Conservation (phyloP, 1,140 invertebrate species). For the Orchesella cincta region DNA sequence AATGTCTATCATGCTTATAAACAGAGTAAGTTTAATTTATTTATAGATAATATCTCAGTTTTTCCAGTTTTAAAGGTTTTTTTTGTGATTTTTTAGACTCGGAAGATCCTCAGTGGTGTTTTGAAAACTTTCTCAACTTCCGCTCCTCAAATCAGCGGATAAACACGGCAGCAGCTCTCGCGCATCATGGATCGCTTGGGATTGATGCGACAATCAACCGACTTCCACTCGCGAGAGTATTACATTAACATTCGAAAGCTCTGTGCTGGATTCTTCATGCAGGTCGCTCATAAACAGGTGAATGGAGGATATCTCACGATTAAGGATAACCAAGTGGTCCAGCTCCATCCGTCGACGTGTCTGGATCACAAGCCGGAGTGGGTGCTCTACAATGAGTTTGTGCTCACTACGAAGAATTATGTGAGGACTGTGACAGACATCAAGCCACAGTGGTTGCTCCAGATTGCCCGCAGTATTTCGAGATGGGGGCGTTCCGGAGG, state of each 20-base stretch:
- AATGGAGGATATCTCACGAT: slow-evolving; percentile 97
- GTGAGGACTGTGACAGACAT: slow-evolving; percentile 98
- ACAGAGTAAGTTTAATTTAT: slow-evolving; percentile 80
- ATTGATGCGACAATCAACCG: slow-evolving; percentile 91
- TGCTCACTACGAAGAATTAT: slow-evolving; percentile 98
- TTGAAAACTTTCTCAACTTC: slow-evolving; percentile 99
- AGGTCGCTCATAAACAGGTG: slow-evolving; percentile 92
- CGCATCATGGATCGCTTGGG: slow-evolving; percentile 91
- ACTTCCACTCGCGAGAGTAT: slow-evolving; percentile 97
- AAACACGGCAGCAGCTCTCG: slow-evolving; percentile 80
- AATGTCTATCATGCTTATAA: slow-evolving; percentile 99
- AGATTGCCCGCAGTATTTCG: slow-evolving; percentile 98
- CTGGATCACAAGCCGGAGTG: slow-evolving; percentile 99
- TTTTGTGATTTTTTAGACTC: slow-evolving; percentile 57
- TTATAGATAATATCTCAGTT: background rate
- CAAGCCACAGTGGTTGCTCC: slow-evolving; percentile 93
- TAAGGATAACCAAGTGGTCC: slow-evolving; percentile 98
- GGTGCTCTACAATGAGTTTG: slow-evolving; percentile 99
- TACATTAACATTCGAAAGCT: slow-evolving; percentile 98
- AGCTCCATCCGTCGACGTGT: slow-evolving; percentile 97
- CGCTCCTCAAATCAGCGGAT: slow-evolving; percentile 92
- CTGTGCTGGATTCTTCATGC: slow-evolving; percentile 36
- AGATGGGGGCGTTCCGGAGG: too few species aligned
- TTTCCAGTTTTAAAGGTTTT: background rate
- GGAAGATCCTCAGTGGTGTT: slow-evolving; percentile 98